A percentile compares a stretch with the other conserved stretches of the same genome.
phyloP scores from a whole-genome alignment of 2,888 invertebrate genomes.

The Aromia moschata region DNA sequence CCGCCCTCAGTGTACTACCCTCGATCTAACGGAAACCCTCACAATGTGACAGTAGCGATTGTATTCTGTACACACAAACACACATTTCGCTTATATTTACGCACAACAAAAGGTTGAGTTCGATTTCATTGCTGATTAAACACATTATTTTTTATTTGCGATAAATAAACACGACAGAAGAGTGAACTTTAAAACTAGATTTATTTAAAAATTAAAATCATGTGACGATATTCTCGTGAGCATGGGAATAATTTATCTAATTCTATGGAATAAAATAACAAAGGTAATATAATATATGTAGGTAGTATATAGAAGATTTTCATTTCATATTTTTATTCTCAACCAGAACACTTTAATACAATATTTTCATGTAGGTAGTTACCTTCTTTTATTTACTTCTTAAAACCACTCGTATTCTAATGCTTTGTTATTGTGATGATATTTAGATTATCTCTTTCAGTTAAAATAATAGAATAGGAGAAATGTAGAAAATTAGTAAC shows the following conservation, averaged over 20 bases:
- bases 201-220: conserved; percentile 1
- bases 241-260: conserved; percentile 12
- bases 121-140: conserved; percentile 7
- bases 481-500: too few species aligned
- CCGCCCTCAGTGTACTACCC: conserved; percentile 20
- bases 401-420: too few species aligned
- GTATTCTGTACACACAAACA: conserved; percentile 10
- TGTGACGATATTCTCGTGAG: conserved; percentile 12
- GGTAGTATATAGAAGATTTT: too few species aligned
- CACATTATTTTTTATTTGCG: conserved; percentile 7
- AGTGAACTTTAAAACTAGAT: conserved; percentile 5
- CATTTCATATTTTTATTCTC: too few species aligned
- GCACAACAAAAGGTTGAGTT: conserved; percentile 14
- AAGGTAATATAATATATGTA: too few species aligned
- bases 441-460: too few species aligned
- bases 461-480: too few species aligned
- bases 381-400: too few species aligned
- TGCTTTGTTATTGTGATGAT: too few species aligned
- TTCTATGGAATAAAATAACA: conserved; percentile 12
- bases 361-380: too few species aligned
- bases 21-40: conserved; percentile 6
- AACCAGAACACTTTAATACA: too few species aligned
- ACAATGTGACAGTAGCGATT: conserved; percentile 11
- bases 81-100: conserved; percentile 21
- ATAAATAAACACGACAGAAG: not conserved